Base-by-base conservation (phyloP, 2,797 vertebrate species). In the Coluber constrictor region DNA sequence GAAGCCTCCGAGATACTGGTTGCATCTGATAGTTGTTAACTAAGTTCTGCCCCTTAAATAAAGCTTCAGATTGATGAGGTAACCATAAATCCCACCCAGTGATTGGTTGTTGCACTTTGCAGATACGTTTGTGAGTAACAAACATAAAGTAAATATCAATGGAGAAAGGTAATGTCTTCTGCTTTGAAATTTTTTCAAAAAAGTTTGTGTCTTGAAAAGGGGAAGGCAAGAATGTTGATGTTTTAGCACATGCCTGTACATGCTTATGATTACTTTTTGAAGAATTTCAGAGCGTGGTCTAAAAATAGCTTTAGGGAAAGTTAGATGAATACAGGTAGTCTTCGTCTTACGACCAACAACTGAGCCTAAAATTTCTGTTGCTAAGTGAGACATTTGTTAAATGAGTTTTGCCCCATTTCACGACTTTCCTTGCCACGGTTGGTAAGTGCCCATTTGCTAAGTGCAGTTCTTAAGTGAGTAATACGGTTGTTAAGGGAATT, bases 11-110 rank as follows among this genome's bases (percentile, higher is more conserved):
- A 90, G n/a, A 29, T 70, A 37, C 54, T 16, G 32, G 18, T 27
- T 25, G 37, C 2, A 55, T 43, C 61, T 32, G 94, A 90, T 94
- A 27, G 18, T 47, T 89, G 92, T 92, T 57, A 90, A n/a, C 18
- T 94, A 66, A 93, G 47, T 88, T n/a, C 18, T 95, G 23, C 25
- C 88, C 0, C 93, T 96, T 95, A 96, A 93, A 94, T 96, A 91
- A 37, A 90, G 37, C 93, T 92, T 95, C 66, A 74, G 88, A 25
- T 83, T 66, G 94, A 89, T 96, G 92, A 95, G 89, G 0, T 93
- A 93, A 4, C 55, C 66, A 55, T 37, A 88, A 92, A 92, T 43
- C 29, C 92, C 89, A 93, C 88, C 59, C 79, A 79, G 57, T 92
- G n/a, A 91, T 83, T 94, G 92, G 94, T 29, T 92, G 86, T 43